Evolutionary conservation across 1,140 invertebrate genomes (phyloP).

Genomic region (Orius insidiosus): DNA sequence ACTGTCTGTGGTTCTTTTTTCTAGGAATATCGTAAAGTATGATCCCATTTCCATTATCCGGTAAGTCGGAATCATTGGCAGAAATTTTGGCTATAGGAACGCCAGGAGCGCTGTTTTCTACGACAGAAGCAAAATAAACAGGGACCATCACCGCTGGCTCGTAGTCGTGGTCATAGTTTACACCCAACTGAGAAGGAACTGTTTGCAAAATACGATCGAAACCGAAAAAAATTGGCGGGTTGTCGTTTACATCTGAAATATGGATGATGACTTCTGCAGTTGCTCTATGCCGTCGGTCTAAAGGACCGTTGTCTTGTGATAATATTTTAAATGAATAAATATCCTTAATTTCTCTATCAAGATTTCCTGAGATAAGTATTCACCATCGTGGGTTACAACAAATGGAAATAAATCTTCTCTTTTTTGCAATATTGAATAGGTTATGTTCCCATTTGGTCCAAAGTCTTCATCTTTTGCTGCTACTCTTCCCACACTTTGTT

Average conservation of each 20-base stretch:
- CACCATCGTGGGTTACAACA: constrained; percentile 49
- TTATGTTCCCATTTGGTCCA: constrained; percentile 55
- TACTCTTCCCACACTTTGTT: constrained; percentile 52
- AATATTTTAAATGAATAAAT: constrained; percentile 54
- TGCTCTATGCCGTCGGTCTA: constrained; percentile 39
- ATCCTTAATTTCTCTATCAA: constrained; percentile 59
- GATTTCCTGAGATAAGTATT: constrained; percentile 50
- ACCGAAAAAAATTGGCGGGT: constrained; percentile 42
- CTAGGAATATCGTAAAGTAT: constrained; percentile 50
- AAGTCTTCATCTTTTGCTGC: constrained; percentile 57
- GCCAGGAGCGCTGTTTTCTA: constrained; percentile 49
- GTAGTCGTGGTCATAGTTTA: constrained; percentile 1
- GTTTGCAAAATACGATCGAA: constrained; percentile 31
- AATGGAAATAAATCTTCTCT: constrained; percentile 42
- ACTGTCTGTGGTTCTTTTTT: constrained; percentile 37
- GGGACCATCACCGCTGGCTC: constrained; percentile 28
- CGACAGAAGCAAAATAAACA: constrained; percentile 47
- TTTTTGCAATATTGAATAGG: constrained; percentile 44
- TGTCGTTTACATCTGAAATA: constrained; percentile 64
- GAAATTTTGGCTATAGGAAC: constrained; percentile 49
- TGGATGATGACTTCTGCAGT: constrained; percentile 61
- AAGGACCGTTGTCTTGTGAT: constrained; percentile 51
- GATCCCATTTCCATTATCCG: constrained; percentile 66
- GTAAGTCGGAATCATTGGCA: constrained; percentile 67
- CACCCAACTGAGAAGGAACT: constrained; percentile 9